Conservation (phyloP, 2,113 vertebrate genomes). For the Heloderma charlesbogerti region DNA sequence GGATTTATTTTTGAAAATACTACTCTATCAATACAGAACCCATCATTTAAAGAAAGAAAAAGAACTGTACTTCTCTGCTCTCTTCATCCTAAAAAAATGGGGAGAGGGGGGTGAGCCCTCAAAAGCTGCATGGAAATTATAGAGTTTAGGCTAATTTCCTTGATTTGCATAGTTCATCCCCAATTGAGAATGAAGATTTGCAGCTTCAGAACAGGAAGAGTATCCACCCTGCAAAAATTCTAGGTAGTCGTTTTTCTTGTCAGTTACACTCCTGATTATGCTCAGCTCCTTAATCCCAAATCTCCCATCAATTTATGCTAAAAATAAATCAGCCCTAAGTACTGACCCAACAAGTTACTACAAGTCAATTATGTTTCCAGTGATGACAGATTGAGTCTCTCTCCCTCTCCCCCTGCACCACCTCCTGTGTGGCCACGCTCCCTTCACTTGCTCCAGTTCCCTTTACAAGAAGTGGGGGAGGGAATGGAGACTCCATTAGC, state of each 20-base stretch:
- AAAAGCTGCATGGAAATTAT: conserved; percentile 4
- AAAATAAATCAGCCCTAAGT: conserved; percentile 30
- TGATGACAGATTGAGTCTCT: background rate
- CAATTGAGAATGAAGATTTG: conserved; percentile 6
- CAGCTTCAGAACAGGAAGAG: background rate
- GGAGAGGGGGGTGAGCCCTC: no score
- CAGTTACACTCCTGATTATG: background rate
- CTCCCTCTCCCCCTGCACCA: background rate
- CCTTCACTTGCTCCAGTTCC: background rate
- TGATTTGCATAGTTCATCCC: conserved; percentile 13
- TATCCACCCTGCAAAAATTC: background rate
- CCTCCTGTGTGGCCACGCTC: accelerated
- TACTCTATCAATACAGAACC: background rate
- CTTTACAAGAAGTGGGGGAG: background rate
- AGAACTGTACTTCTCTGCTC: background rate
- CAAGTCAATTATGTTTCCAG: accelerated
- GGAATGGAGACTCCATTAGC: background rate
- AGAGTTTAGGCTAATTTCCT: background rate
- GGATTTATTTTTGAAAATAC: conserved; percentile 8
- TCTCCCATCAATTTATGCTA: conserved; percentile 28
- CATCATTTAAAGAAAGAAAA: background rate
- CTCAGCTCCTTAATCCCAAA: conserved; percentile 54
- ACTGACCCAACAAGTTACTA: background rate
- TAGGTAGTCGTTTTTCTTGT: background rate
- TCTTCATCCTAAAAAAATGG: conserved; percentile 4